Base-by-base conservation (phyloP, 1,140 invertebrate genomes). In the Ceratitis capitata region DNA sequence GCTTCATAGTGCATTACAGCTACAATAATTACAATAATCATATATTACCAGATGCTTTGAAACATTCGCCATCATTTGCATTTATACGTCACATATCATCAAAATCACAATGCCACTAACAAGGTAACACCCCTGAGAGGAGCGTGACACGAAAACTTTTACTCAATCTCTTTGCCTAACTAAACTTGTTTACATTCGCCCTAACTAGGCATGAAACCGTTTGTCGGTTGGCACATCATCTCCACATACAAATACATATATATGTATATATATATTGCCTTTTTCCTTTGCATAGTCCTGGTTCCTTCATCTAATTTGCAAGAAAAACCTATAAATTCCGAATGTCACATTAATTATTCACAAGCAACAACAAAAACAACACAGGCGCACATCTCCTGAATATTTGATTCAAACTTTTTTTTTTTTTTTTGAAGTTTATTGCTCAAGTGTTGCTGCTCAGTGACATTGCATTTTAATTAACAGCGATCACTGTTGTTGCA, bases 161-260 rank as follows among this genome's bases (percentile, higher is more conserved):
- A 10, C n/a, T 4, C 35, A 45, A 26, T 45, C 32, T 10, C 29
- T 39, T 29, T 64, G 58, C 29, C 29, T 12, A 64, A 78, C 56
- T 29, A 26, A 19, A 5, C 35, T 39, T 86, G 82, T 86, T 82
- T 84, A 78, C 42, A 39, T 35, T 64, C 45, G 85, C 82, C 85
- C 85, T 85, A 86, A 85, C 85, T 42, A 78, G 42, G 85, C 85
- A 84, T 86, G 85, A 84, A 86, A 86, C 85, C 85, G n/a, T 86
- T 84, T 82, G 82, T 78, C 83, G 82, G 69, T 61, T 45, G 45
- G 5, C n/a, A 26, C 19, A 61, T 61, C 23, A 26, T 1, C 51
- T 56, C 1, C 3, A 19, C 1, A 47, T 47, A 47, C 7, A 1
- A n/a, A n/a, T n/a, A n/a, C n/a, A n/a, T n/a, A n/a, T n/a, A n/a